Evolutionary conservation across 2,797 vertebrate genomes (phyloP).

Genomic region (Fringilla coelebs): DNA sequence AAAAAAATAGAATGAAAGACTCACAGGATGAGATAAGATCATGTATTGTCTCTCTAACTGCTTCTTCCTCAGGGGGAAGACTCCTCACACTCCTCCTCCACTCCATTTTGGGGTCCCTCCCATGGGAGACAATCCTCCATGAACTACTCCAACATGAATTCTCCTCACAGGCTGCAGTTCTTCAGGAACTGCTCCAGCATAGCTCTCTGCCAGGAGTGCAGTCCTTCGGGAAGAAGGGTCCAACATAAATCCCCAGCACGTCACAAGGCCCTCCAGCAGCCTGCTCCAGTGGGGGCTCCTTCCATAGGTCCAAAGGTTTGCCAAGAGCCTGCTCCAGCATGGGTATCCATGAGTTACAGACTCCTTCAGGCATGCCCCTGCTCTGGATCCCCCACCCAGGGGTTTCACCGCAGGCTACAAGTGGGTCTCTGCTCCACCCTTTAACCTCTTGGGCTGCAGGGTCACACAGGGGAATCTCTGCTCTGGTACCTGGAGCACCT

Average conservation of each 20-base stretch:
- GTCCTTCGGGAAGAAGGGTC: not conserved
- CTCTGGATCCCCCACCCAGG: too few relatives aligned
- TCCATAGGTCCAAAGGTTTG: accelerated
- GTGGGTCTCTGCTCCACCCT: not conserved
- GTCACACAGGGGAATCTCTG: not conserved
- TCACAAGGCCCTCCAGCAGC: not conserved
- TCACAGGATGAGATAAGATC: not conserved
- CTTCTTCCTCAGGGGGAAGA: not conserved
- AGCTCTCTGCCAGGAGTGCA: too few relatives aligned
- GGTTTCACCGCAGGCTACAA: too few relatives aligned
- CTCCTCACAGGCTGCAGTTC: not conserved
- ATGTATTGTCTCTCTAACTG: not conserved
- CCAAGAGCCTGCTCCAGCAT: not conserved
- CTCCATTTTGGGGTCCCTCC: not conserved
- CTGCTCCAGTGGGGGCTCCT: not conserved
- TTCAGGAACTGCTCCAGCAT: not conserved
- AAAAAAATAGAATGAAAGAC: not conserved
- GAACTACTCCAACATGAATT: not conserved
- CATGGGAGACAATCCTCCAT: not conserved
- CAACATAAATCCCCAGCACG: accelerated
- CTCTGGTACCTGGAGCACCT: not conserved
- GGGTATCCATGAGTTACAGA: not conserved
- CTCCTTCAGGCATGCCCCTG: not conserved
- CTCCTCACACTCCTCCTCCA: not conserved
- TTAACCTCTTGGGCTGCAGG: not conserved